phyloP scores from a whole-genome alignment of 1,140 invertebrate species.

The Stegodyphus mimosarum region DNA sequence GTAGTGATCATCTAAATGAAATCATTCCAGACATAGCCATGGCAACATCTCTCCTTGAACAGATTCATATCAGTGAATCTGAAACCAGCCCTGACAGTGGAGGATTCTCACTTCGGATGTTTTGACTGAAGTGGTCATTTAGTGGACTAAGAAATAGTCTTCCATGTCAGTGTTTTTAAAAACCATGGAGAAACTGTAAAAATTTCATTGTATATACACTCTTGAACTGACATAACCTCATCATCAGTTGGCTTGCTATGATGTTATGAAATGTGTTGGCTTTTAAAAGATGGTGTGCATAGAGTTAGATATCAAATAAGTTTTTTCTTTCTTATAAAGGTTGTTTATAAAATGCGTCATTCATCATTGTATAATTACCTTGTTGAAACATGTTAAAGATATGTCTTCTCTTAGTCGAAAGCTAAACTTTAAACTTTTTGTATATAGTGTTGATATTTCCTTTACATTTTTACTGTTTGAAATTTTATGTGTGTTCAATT shows the following conservation, averaged over 20 bases:
- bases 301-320: constrained; percentile 17
- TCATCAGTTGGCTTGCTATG: constrained; percentile 34
- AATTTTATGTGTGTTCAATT: constrained; percentile 31
- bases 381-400: constrained; percentile 22
- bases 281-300: constrained; percentile 39
- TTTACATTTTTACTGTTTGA: constrained; percentile 41
- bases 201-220: constrained; percentile 55
- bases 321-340: constrained; percentile 4
- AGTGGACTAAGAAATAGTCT: constrained; percentile 55
- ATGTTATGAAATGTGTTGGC: constrained; percentile 28
- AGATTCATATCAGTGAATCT: constrained; percentile 55
- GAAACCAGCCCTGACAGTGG: constrained; percentile 56
- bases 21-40: constrained; percentile 91
- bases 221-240: constrained; percentile 40
- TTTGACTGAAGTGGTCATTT: constrained; percentile 52
- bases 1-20: constrained; percentile 79
- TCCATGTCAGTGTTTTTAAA: constrained; percentile 59
- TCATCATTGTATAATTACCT: constrained; percentile 35
- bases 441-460: constrained; percentile 51
- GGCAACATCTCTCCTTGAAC: constrained; percentile 73
- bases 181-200: constrained; percentile 37
- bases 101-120: constrained; percentile 57
- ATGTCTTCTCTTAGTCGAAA: constrained; percentile 16
- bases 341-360: constrained; percentile 23
- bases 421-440: constrained; percentile 9